A percentile compares a stretch with the other conserved stretches of the same genome.
Conservation (phyloP, 2,797 vertebrate genomes). For the Acropternis orthonyx region DNA sequence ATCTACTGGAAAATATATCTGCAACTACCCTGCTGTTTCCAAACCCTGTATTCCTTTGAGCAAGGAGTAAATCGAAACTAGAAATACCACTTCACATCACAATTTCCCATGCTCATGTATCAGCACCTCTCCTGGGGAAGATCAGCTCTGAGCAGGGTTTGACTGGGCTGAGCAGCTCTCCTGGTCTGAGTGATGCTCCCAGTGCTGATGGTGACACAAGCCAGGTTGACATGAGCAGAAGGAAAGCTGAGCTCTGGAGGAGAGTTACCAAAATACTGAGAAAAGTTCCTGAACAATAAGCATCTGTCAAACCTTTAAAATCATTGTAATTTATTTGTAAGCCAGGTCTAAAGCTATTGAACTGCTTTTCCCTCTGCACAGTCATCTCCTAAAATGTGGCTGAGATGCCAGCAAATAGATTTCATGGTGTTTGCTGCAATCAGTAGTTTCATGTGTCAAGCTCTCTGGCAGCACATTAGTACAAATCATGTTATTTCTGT, state of each 20-base stretch:
- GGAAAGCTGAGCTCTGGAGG: neutral
- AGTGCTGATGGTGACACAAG: neutral
- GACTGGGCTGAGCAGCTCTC: neutral
- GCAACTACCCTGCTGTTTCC: neutral
- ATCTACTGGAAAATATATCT: neutral
- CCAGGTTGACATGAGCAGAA: neutral
- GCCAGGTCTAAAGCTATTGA: neutral
- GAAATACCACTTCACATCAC: neutral
- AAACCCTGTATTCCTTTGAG: neutral
- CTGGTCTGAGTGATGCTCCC: neutral
- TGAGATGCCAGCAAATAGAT: neutral
- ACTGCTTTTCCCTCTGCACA: neutral
- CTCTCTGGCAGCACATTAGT: neutral
- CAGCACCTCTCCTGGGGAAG: rapidly evolving
- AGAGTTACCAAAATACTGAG: neutral
- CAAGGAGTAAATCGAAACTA: neutral
- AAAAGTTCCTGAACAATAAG: neutral
- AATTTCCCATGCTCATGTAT: rapidly evolving
- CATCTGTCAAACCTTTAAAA: neutral
- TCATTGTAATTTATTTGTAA: neutral
- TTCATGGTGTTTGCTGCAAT: neutral
- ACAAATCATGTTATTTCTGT: neutral
- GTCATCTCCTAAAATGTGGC: neutral
- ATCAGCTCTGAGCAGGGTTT: neutral
- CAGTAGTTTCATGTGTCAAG: neutral